Evolutionary conservation across 2,888 invertebrate genomes (phyloP).

Genomic region (Dicyrtomina minuta): DNA sequence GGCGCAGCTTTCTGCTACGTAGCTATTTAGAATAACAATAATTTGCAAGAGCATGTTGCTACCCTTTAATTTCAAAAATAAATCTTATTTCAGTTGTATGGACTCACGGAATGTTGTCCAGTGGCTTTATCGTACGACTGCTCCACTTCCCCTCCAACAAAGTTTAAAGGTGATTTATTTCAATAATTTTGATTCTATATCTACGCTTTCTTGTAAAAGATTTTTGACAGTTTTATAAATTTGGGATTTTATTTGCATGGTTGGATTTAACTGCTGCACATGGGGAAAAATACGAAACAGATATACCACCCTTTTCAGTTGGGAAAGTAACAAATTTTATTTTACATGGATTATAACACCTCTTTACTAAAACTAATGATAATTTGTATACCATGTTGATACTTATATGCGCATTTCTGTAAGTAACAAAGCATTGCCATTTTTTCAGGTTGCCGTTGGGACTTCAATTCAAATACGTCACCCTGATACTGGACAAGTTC

Average conservation of each 20-base stretch:
- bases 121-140: not conserved
- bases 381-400: no score
- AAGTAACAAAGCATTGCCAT: no score
- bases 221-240: no score
- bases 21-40: no score
- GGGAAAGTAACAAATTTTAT: conserved; percentile 38
- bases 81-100: conserved; percentile 38
- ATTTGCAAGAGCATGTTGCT: no score
- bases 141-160: not conserved
- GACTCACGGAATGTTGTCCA: conserved; percentile 42
- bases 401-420: conserved; percentile 26
- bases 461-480: conserved; percentile 55
- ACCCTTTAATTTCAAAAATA: not conserved
- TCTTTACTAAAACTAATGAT: no score
- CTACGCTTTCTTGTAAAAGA: no score
- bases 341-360: no score
- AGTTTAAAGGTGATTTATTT: conserved; percentile 18
- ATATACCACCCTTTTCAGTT: conserved; percentile 34
- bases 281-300: conserved; percentile 21
- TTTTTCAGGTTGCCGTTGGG: no score
- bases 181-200: no score
- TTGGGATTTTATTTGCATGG: no score
- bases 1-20: no score
- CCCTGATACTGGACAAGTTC: conserved; percentile 48
- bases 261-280: not conserved